These are phyloP conservation scores for Xenopus borealis DNA, from an alignment of 2,113 vertebrate genomes.

Conservation along the genomic window DNA sequence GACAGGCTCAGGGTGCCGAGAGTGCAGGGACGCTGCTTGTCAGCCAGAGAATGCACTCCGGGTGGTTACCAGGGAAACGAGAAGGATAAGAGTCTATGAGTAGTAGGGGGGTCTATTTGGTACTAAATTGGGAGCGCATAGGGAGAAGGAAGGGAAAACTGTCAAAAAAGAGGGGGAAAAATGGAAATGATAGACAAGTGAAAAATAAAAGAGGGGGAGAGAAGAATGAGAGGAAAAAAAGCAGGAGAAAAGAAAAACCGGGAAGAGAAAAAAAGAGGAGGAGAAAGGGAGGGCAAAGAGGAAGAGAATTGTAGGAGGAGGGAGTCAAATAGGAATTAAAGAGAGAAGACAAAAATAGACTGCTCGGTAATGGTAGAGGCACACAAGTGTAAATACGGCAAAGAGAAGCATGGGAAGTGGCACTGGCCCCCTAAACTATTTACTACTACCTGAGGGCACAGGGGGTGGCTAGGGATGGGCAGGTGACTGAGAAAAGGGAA, in stretches of 20 bases:
- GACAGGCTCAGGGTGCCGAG: conserved; percentile 11
- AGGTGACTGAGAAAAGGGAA: too few species aligned
- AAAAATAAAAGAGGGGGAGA: not conserved
- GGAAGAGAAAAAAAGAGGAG: not conserved
- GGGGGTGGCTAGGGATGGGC: too few species aligned
- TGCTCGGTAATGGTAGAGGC: not conserved
- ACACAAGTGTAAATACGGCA: not conserved
- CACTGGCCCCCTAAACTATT: conserved; percentile 14
- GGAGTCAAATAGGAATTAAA: conserved; percentile 24
- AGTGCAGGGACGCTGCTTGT: not conserved
- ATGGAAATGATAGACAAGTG: not conserved
- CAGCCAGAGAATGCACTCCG: conserved; percentile 7
- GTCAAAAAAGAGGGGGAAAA: not conserved
- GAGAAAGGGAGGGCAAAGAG: not conserved
- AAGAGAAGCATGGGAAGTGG: not conserved
- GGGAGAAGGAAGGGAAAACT: not conserved
- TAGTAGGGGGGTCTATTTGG: conserved; percentile 7
- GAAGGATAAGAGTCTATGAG: conserved; percentile 8
- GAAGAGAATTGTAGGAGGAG: not conserved
- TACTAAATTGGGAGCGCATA: conserved; percentile 26
- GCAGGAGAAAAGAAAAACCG: not conserved
- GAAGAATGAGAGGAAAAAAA: not conserved
- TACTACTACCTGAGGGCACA: not conserved
- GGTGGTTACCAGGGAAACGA: conserved; percentile 4
- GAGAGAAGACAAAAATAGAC: conserved; percentile 31